Evolutionary conservation across 2,113 vertebrate species (phyloP).

Genomic region (Calypte anna): DNA sequence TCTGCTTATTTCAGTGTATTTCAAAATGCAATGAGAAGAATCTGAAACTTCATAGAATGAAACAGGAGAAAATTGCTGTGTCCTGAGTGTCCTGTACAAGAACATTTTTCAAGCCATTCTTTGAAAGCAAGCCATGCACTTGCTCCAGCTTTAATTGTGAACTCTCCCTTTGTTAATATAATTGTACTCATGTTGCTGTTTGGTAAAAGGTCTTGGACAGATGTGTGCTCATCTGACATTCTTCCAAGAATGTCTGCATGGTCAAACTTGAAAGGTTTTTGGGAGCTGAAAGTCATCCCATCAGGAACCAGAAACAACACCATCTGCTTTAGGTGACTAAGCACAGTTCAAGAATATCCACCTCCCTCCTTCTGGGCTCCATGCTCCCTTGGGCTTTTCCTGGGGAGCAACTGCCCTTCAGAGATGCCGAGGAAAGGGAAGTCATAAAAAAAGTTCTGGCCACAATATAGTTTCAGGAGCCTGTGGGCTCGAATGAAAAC

Average conservation of each 20-base stretch:
- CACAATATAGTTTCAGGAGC: not conserved
- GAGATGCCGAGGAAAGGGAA: conserved; percentile 36
- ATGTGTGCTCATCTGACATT: conserved; percentile 63
- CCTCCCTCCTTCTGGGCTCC: conserved; percentile 4
- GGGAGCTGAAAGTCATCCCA: conserved; percentile 56
- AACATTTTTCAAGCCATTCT: not conserved
- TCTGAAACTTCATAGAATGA: not conserved
- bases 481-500: not conserved
- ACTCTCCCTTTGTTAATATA: conserved; percentile 52
- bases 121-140: conserved; percentile 48
- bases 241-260: conserved; percentile 55
- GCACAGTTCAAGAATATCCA: conserved; percentile 17
- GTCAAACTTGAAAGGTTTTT: conserved; percentile 62
- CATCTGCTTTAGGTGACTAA: conserved; percentile 60
- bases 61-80: not conserved
- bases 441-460: not conserved
- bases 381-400: not conserved
- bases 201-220: conserved; percentile 64
- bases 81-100: not conserved
- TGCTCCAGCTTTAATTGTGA: conserved; percentile 40
- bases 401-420: conserved; percentile 6
- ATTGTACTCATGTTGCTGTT: conserved; percentile 50
- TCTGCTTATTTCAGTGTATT: conserved; percentile 21
- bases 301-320: conserved; percentile 52
- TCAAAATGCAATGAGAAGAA: conserved; percentile 18